Evolutionary conservation across 2,113 vertebrate species (phyloP).

Genomic region (Rhinogobius similis): DNA sequence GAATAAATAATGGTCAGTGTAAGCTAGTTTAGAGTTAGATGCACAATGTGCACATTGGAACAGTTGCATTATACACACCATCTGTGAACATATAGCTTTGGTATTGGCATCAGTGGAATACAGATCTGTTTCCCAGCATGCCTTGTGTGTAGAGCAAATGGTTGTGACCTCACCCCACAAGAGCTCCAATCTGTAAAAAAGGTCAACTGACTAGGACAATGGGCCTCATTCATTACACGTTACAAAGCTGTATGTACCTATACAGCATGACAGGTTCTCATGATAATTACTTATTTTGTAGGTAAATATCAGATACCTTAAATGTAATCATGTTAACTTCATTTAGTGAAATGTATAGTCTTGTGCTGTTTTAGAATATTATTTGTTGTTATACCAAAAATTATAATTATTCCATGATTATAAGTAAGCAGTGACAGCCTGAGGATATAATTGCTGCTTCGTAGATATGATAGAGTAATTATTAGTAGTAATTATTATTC

Average conservation of each 20-base stretch:
- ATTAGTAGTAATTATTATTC: too few species aligned
- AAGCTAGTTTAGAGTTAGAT: background rate
- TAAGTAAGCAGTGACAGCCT: too few species aligned
- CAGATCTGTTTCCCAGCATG: conserved; percentile 59
- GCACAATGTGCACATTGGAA: conserved; percentile 23
- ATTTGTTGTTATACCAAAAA: too few species aligned
- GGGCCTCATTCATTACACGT: background rate
- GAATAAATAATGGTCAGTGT: background rate
- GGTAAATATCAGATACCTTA: too few species aligned
- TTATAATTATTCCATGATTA: too few species aligned
- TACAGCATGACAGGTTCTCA: too few species aligned
- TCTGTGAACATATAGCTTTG: conserved; percentile 51
- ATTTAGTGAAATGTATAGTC: too few species aligned
- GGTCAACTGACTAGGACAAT: conserved; percentile 5
- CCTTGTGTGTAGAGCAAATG: conserved; percentile 59
- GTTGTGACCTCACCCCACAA: conserved; percentile 57
- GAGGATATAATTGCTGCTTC: background rate
- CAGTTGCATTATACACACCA: conserved; percentile 32
- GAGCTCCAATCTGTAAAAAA: conserved; percentile 32
- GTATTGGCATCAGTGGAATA: conserved; percentile 40
- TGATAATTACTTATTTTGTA: too few species aligned
- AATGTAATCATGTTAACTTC: too few species aligned
- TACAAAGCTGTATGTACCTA: too few species aligned
- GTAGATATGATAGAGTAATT: too few species aligned
- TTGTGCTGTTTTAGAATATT: too few species aligned